Base-by-base conservation (phyloP, 2,113 vertebrate species). In the Coptodon bakossiorum region DNA sequence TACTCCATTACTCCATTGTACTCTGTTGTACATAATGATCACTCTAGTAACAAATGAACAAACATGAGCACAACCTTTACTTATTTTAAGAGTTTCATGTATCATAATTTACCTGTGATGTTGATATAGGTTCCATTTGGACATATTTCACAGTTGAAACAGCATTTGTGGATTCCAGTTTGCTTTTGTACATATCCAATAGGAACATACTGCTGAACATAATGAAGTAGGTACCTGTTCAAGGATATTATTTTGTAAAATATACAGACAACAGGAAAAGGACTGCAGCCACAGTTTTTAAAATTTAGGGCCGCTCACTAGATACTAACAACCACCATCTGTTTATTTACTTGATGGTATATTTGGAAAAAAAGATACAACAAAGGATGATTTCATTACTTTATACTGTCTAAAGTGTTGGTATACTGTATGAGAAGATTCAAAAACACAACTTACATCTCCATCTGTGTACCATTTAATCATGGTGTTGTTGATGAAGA, bases 121-220 rank as follows among this genome's bases (percentile, higher is more conserved):
- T 97, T 98, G 57, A 97, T 81, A 79, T 97, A 98, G 63, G 96
- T 97, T 82, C 95, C 96, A 0, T 90, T 19, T 0, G 89, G 90
- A 86, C 97, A 98, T 48, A 94, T 80, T 34, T 92, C 22, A 2
- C 97, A 98, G 5, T 76, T 81, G 19, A 98, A 98, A 88, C 97
- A 98, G 76, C 97, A 98, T 3, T 66, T 89, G 71, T 97, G 93
- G 24, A 16, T 80, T 34, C 90, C 95, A 17, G 22, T 10, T 48
- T 29, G 48, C 3, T 13, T 84, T 86, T 85, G 94, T n/a, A 3
- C 40, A 40, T 71, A 71, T 63, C 94, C 95, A 3, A 1, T 1
- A 12, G 6, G 2, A 66, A 66, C 95, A 96, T 53, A 94, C 87
- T 4, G 3, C 2, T 7, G 89, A 90, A 80, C 95, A 96, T 3